A percentile compares a stretch with the other conserved stretches of the same genome.
These are phyloP conservation scores for Microtus ochrogaster DNA, from an alignment of 2,113 vertebrate species.

Conservation along the genomic window DNA sequence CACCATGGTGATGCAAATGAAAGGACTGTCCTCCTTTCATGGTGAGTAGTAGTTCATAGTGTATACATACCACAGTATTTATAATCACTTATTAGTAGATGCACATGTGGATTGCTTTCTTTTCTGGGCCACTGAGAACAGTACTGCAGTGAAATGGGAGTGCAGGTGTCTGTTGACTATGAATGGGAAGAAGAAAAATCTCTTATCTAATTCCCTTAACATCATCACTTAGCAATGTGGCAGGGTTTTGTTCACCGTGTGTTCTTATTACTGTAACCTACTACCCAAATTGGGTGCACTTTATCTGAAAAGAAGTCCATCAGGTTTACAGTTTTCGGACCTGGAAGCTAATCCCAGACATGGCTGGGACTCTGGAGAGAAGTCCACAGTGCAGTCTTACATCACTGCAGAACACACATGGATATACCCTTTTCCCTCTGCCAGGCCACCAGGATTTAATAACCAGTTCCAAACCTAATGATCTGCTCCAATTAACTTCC, in stretches of 20 bases:
- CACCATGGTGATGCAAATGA: not conserved
- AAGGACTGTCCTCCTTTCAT: not conserved
- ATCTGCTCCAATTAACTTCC: not conserved
- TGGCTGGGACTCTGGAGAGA: not conserved
- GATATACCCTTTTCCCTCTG: too few relatives aligned
- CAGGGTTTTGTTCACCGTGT: not conserved
- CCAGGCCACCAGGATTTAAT: not conserved
- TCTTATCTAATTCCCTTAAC: not conserved
- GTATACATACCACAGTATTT: too few relatives aligned
- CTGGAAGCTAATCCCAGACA: not conserved
- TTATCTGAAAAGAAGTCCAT: not conserved
- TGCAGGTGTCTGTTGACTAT: not conserved
- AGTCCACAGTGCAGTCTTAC: not conserved
- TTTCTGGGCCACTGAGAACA: not conserved
- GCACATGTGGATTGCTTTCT: not conserved
- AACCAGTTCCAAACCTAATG: too few relatives aligned
- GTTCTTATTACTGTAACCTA: not conserved
- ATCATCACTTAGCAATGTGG: not conserved
- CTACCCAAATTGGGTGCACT: too few relatives aligned
- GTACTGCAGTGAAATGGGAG: not conserved
- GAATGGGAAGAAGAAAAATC: not conserved
- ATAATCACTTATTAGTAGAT: not conserved
- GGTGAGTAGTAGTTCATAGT: not conserved
- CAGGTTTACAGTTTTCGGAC: not conserved
- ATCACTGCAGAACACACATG: not conserved